These are phyloP conservation scores for Meloidogyne hapla DNA, from an alignment of 1,140 invertebrate genomes.

Conservation along the genomic window DNA sequence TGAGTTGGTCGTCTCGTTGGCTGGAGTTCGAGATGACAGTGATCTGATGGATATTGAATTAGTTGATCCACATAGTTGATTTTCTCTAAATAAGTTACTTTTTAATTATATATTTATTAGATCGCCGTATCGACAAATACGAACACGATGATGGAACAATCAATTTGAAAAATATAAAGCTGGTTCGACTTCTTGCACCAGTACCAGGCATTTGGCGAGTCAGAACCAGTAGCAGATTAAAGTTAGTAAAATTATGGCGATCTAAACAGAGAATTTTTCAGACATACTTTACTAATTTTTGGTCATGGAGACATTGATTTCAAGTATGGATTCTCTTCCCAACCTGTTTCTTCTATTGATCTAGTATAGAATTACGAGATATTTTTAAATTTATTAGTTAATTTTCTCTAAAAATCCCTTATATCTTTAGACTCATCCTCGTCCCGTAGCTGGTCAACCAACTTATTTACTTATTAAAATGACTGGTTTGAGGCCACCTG, in stretches of 20 bases:
- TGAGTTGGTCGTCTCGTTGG: constrained; percentile 59
- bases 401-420: neutral
- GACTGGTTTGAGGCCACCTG: constrained; percentile 63
- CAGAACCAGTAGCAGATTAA: constrained; percentile 69
- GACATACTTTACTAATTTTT: constrained; percentile 72
- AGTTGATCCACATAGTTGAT: constrained; percentile 55
- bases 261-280: neutral
- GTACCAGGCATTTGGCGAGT: constrained; percentile 71
- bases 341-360: constrained; percentile 65
- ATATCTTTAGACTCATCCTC: constrained; percentile 48
- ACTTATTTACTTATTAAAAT: constrained; percentile 68
- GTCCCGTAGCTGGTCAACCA: constrained; percentile 57
- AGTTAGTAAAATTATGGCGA: constrained; percentile 28
- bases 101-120: constrained; percentile 34
- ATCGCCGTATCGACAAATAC: constrained; percentile 56
- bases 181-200: constrained; percentile 71
- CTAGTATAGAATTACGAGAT: constrained; percentile 59
- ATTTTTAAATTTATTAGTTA: no score
- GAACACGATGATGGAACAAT: constrained; percentile 58
- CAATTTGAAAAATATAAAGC: constrained; percentile 68
- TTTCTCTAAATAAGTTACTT: neutral
- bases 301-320: constrained; percentile 73
- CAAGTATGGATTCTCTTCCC: constrained; percentile 72
- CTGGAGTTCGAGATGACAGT: constrained; percentile 59
- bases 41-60: constrained; percentile 57